These are phyloP conservation scores for Montipora capitata DNA, from an alignment of 92 coral and sea anemone species.

Conservation along the genomic window DNA sequence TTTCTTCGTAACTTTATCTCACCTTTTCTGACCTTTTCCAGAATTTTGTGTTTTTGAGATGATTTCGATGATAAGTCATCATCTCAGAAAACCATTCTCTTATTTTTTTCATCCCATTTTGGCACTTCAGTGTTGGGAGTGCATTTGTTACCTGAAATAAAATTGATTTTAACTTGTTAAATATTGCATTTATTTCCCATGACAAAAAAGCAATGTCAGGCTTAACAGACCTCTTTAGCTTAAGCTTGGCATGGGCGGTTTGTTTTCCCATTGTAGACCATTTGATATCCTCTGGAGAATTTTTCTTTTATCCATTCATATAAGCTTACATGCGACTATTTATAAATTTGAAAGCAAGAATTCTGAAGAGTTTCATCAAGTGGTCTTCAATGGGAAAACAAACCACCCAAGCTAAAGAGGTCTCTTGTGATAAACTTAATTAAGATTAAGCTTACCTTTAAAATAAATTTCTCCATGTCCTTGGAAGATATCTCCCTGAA, in stretches of 20 bases:
- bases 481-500: constrained; percentile 2
- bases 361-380: constrained; percentile 26
- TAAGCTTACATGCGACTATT: background rate
- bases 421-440: background rate
- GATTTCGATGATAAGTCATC: background rate
- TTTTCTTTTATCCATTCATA: no score
- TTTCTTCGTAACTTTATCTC: constrained; percentile 32
- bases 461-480: constrained; percentile 11
- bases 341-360: background rate
- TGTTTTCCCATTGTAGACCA: no score
- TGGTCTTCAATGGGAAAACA: constrained; percentile 21
- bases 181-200: constrained; percentile 30
- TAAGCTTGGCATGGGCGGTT: no score
- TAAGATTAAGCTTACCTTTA: constrained; percentile 20
- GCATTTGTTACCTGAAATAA: constrained; percentile 49
- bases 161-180: constrained; percentile 29
- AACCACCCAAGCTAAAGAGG: no score
- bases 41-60: constrained; percentile 48
- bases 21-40: constrained; percentile 60
- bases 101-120: no score
- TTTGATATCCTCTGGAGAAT: no score
- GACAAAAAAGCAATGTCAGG: constrained; percentile 26
- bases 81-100: no score
- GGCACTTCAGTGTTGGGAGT: constrained; percentile 26
- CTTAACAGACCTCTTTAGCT: background rate